phyloP scores from a whole-genome alignment of 2,113 vertebrate genomes.

The Pangasianodon hypophthalmus region DNA sequence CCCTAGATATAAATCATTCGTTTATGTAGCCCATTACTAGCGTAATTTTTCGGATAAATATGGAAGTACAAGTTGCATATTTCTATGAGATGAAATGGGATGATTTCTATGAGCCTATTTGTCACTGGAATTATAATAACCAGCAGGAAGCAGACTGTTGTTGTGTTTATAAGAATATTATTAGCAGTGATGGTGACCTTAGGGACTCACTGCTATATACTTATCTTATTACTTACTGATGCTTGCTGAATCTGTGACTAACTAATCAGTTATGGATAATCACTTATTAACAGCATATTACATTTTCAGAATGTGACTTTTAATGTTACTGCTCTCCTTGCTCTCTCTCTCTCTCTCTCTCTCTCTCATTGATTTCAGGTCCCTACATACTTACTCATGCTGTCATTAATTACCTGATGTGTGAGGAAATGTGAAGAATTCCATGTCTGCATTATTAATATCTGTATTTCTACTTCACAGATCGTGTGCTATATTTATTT shows the following conservation, averaged over 20 bases:
- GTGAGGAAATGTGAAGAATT: not conserved
- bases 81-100: not conserved
- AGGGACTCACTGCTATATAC: not conserved
- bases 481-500: slow-evolving; percentile 90
- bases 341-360: not conserved
- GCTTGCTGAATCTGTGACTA: not conserved
- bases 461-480: slow-evolving; percentile 61
- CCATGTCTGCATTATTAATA: not conserved
- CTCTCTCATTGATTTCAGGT: not conserved
- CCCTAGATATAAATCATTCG: not conserved
- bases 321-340: not conserved
- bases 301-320: not conserved
- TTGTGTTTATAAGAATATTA: not conserved
- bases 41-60: not conserved
- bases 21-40: not conserved
- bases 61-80: not conserved
- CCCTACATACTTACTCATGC: not conserved
- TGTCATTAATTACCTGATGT: not conserved
- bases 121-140: not conserved
- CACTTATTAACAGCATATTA: not conserved
- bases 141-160: not conserved
- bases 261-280: not conserved
- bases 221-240: not conserved
- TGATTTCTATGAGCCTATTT: not conserved
- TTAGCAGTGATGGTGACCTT: not conserved